phyloP scores from a whole-genome alignment of 64 coral and sea anemone genomes.

The Cladopsammia gracilis region DNA sequence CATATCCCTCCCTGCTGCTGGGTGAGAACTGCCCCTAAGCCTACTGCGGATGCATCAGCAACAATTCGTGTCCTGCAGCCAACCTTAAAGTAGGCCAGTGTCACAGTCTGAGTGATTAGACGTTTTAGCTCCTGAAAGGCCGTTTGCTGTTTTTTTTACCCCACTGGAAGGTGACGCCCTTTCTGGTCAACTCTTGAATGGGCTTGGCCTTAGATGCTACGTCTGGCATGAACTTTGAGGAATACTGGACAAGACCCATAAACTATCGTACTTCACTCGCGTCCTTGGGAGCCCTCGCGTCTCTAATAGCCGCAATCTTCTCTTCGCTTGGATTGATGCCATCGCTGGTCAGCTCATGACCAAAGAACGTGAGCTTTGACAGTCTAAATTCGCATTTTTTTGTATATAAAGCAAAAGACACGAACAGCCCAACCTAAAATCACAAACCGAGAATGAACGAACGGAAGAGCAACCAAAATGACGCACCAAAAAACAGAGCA shows the following conservation, averaged over 20 bases:
- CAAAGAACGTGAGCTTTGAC: too few species aligned
- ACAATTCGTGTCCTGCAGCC: too few species aligned
- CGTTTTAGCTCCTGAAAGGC: too few species aligned
- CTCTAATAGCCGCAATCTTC: not conserved
- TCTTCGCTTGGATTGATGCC: not conserved
- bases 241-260: not conserved
- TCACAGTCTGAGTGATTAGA: not conserved
- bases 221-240: not conserved
- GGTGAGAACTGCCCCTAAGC: not conserved
- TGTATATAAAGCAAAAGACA: too few species aligned
- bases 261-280: not conserved
- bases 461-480: too few species aligned
- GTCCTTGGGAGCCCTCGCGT: not conserved
- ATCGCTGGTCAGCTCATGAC: too few species aligned
- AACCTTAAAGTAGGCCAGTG: not conserved
- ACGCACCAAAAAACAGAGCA: too few species aligned
- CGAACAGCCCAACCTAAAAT: too few species aligned
- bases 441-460: too few species aligned
- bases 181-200: not conserved
- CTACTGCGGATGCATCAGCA: too few species aligned
- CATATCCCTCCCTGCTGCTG: not conserved
- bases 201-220: not conserved
- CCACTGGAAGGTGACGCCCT: not conserved
- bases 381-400: too few species aligned
- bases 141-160: not conserved